A percentile compares a stretch with the other conserved stretches of the same genome.
Evolutionary conservation across 1,140 invertebrate genomes (phyloP).

Genomic region (Drosophila serrata): DNA sequence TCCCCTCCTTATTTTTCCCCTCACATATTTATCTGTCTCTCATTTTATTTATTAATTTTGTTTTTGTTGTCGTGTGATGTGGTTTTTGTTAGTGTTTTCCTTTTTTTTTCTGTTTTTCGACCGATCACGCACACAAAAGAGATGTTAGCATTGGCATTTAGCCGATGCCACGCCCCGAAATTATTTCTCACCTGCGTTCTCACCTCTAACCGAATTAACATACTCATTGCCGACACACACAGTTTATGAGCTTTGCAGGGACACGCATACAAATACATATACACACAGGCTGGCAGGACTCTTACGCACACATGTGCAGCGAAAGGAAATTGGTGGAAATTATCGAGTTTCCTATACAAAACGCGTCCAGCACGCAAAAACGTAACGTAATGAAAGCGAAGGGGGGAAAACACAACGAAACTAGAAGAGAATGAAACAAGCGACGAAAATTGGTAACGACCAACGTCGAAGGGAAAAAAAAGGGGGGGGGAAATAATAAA

Average conservation of each 20-base stretch:
- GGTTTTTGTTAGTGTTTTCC: background rate
- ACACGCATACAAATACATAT: conserved; percentile 19
- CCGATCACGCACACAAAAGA: conserved; percentile 28
- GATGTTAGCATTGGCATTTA: conserved; percentile 33
- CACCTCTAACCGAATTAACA: conserved; percentile 61
- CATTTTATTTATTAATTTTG: conserved; percentile 13
- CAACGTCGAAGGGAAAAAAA: background rate
- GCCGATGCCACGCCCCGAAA: conserved; percentile 46
- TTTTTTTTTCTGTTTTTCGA: background rate
- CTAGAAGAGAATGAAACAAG: conserved; percentile 39
- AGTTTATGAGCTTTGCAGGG: conserved; percentile 61
- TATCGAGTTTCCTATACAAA: conserved; percentile 84
- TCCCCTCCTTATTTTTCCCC: background rate
- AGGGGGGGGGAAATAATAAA: too few relatives aligned
- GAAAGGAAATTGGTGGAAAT: conserved; percentile 82
- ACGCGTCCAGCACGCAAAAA: conserved; percentile 78
- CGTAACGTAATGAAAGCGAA: conserved; percentile 37
- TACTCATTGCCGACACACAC: conserved; percentile 67
- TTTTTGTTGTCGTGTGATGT: background rate
- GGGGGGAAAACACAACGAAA: conserved; percentile 32
- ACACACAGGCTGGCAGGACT: background rate
- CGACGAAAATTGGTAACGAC: conserved; percentile 43
- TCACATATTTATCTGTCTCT: conserved; percentile 9
- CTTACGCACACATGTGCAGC: conserved; percentile 14
- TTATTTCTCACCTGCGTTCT: conserved; percentile 55